These are phyloP conservation scores for Diplodus puntazzo DNA, from an alignment of 2,797 vertebrate species.

Conservation along the genomic window DNA sequence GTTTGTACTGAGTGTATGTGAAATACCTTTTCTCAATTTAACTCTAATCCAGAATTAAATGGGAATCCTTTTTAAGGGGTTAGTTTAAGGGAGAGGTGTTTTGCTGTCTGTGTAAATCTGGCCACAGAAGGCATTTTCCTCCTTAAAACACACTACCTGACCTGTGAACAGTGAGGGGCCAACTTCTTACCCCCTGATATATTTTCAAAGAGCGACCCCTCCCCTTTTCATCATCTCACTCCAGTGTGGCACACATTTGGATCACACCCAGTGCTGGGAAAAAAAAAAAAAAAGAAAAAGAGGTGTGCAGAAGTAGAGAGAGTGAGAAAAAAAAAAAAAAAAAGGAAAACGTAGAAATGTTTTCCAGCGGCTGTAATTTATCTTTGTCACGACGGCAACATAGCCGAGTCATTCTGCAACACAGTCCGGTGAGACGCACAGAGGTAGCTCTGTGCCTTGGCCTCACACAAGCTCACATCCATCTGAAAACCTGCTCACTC, in stretches of 20 bases:
- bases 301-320: slow-evolving; percentile 47
- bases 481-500: slow-evolving; percentile 78
- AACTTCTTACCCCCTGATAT: slow-evolving; percentile 62
- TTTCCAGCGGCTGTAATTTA: slow-evolving; percentile 86
- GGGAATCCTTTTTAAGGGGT: slow-evolving; percentile 38
- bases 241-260: slow-evolving; percentile 78
- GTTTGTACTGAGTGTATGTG: slow-evolving; percentile 26
- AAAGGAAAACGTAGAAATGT: slow-evolving; percentile 70
- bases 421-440: slow-evolving; percentile 82
- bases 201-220: slow-evolving; percentile 59
- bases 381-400: slow-evolving; percentile 86
- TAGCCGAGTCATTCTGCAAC: slow-evolving; percentile 86
- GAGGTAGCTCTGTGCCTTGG: slow-evolving; percentile 84
- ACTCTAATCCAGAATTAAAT: slow-evolving; percentile 38
- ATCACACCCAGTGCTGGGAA: slow-evolving; percentile 65
- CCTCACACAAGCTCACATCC: slow-evolving; percentile 82
- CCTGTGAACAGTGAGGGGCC: slow-evolving; percentile 62
- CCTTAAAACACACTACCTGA: slow-evolving; percentile 69
- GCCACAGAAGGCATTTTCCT: slow-evolving; percentile 43
- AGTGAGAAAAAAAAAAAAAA: slow-evolving; percentile 16
- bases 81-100: slow-evolving; percentile 39
- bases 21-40: slow-evolving; percentile 34
- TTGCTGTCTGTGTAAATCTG: slow-evolving; percentile 57
- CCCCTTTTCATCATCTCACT: slow-evolving; percentile 47
- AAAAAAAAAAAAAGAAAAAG: slow-evolving; percentile 44